A percentile compares a stretch with the other conserved stretches of the same genome.
These are phyloP conservation scores for Nemoura dubitans DNA, from an alignment of 2,888 invertebrate genomes.

Conservation along the genomic window DNA sequence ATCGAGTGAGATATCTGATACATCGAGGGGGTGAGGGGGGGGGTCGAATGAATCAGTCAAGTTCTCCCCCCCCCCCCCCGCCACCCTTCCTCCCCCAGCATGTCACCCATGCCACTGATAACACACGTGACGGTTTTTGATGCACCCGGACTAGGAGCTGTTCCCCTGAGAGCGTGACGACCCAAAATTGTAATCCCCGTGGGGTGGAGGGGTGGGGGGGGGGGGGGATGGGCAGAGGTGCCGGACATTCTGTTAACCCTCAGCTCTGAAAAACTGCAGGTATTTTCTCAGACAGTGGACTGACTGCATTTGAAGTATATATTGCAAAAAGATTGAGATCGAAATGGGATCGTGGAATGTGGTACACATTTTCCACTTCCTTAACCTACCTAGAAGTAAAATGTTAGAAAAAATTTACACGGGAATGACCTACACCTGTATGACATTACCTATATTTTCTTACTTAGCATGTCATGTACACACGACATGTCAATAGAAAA, in stretches of 20 bases:
- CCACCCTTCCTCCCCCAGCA: background rate
- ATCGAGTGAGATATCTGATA: conserved; percentile 47
- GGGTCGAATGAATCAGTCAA: conserved; percentile 48
- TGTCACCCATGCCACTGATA: conserved; percentile 1
- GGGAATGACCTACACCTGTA: too few species aligned
- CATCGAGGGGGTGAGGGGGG: conserved; percentile 24
- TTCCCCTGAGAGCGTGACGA: background rate
- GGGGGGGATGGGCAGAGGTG: background rate
- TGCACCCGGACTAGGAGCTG: background rate
- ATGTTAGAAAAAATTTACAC: too few species aligned
- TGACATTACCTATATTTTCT: too few species aligned
- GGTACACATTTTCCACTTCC: too few species aligned
- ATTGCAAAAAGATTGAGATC: too few species aligned
- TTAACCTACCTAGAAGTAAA: too few species aligned
- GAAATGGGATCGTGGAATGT: too few species aligned
- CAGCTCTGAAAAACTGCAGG: background rate
- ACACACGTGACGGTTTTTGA: background rate
- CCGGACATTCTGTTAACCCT: background rate
- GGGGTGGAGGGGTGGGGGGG: background rate
- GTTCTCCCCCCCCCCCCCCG: conserved; percentile 28
- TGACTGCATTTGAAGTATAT: too few species aligned
- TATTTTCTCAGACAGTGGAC: background rate
- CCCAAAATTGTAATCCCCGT: background rate
- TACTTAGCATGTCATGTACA: too few species aligned
- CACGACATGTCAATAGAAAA: too few species aligned